These are phyloP conservation scores for Poeciliopsis occidentalis DNA, from an alignment of 2,113 vertebrate genomes.

Conservation along the genomic window DNA sequence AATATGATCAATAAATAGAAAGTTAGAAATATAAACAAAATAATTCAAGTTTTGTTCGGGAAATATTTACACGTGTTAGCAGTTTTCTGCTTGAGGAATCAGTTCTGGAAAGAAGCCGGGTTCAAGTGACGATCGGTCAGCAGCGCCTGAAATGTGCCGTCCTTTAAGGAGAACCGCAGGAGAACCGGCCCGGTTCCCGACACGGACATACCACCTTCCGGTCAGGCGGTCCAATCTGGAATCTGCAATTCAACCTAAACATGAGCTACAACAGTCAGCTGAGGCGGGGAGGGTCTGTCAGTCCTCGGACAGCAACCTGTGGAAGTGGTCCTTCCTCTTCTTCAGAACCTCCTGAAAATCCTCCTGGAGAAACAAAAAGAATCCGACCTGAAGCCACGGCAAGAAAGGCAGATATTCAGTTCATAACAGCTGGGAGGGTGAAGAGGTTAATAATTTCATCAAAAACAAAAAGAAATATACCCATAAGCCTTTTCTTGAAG, in stretches of 20 bases:
- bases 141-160: slow-evolving; percentile 37
- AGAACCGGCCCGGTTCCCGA: slow-evolving; percentile 8
- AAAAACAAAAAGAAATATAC: too few relatives aligned
- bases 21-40: slow-evolving; percentile 38
- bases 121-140: slow-evolving; percentile 14
- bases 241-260: slow-evolving; percentile 36
- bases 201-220: neutral
- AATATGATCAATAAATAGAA: slow-evolving; percentile 62
- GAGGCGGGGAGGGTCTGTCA: slow-evolving; percentile 36
- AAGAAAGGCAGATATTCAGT: slow-evolving; percentile 47
- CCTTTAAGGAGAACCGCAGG: slow-evolving; percentile 22
- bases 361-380: slow-evolving; percentile 72
- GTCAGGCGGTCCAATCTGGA: neutral
- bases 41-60: slow-evolving; percentile 26
- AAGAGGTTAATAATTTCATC: too few relatives aligned
- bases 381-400: slow-evolving; percentile 10
- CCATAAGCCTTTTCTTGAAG: too few relatives aligned
- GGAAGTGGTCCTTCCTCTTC: slow-evolving; percentile 74
- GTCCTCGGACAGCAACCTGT: slow-evolving; percentile 70
- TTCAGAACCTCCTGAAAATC: slow-evolving; percentile 78
- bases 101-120: neutral
- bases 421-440: neutral
- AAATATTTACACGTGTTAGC: slow-evolving; percentile 21
- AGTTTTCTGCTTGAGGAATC: slow-evolving; percentile 43
- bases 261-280: slow-evolving; percentile 25